A percentile compares a stretch with the other conserved stretches of the same genome.
phyloP scores from a whole-genome alignment of 1,140 invertebrate species.

The Chionoecetes opilio region DNA sequence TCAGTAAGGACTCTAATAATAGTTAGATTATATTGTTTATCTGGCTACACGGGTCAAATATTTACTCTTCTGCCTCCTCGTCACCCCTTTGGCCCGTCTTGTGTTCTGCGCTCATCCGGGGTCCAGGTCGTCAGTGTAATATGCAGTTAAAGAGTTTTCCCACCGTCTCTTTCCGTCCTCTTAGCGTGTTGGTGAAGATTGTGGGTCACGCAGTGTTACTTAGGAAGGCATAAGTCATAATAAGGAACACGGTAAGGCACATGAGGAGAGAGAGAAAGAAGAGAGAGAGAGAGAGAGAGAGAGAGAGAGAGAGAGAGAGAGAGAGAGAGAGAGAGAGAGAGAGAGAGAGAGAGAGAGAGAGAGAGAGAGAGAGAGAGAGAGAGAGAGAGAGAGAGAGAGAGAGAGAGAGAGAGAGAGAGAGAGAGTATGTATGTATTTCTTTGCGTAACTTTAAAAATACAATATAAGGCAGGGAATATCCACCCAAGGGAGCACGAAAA shows the following conservation, averaged over 20 bases:
- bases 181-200: background rate
- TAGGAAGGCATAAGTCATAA: background rate
- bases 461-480: too few relatives aligned
- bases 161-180: slow-evolving; percentile 2
- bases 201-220: background rate
- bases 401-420: too few relatives aligned
- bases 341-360: too few relatives aligned
- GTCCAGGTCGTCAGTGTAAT: slow-evolving; percentile 15
- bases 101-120: background rate
- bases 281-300: background rate
- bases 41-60: background rate
- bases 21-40: too few relatives aligned
- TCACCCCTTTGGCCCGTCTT: background rate
- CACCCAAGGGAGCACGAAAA: too few relatives aligned
- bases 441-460: too few relatives aligned
- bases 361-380: too few relatives aligned
- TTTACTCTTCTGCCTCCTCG: background rate
- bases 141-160: slow-evolving; percentile 25
- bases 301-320: background rate
- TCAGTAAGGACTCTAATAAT: too few relatives aligned
- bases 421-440: too few relatives aligned
- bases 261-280: too few relatives aligned
- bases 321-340: too few relatives aligned
- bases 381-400: too few relatives aligned
- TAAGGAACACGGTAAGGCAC: background rate